These are phyloP conservation scores for Epizoanthus illoricatus DNA, from an alignment of 92 coral and sea anemone genomes.

Conservation along the genomic window DNA sequence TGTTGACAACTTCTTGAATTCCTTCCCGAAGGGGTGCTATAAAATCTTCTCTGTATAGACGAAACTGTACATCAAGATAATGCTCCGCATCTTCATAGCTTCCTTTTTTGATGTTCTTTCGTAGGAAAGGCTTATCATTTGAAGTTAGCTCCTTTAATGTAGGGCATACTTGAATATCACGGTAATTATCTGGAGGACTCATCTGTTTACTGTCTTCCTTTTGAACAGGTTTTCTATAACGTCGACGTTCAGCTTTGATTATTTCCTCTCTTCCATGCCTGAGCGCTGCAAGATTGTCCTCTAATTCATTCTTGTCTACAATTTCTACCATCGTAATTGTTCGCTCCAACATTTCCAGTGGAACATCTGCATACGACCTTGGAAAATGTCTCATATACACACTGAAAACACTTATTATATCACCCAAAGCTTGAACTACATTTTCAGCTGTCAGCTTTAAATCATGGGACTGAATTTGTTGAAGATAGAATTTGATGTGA, in stretches of 20 bases:
- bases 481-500: constrained; percentile 6
- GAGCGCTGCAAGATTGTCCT: constrained; percentile 27
- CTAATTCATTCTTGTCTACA: constrained; percentile 31
- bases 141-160: constrained; percentile 60
- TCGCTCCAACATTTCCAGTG: constrained; percentile 49
- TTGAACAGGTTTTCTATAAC: constrained; percentile 42
- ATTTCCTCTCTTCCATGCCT: constrained; percentile 54
- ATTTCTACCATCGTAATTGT: constrained; percentile 25
- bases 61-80: constrained; percentile 85
- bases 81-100: constrained; percentile 64
- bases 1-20: constrained; percentile 53
- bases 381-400: constrained; percentile 59
- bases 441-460: background rate
- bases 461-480: constrained; percentile 14
- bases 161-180: constrained; percentile 69
- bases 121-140: constrained; percentile 64
- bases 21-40: constrained; percentile 83
- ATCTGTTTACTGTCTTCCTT: background rate
- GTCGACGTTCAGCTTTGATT: constrained; percentile 45
- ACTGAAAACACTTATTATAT: constrained; percentile 41
- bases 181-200: constrained; percentile 76
- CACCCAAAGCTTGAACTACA: constrained; percentile 6
- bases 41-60: constrained; percentile 80
- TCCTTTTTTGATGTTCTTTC: constrained; percentile 67
- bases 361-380: constrained; percentile 58